These are phyloP conservation scores for Morus bassanus DNA, from an alignment of 2,797 vertebrate genomes.

Conservation along the genomic window DNA sequence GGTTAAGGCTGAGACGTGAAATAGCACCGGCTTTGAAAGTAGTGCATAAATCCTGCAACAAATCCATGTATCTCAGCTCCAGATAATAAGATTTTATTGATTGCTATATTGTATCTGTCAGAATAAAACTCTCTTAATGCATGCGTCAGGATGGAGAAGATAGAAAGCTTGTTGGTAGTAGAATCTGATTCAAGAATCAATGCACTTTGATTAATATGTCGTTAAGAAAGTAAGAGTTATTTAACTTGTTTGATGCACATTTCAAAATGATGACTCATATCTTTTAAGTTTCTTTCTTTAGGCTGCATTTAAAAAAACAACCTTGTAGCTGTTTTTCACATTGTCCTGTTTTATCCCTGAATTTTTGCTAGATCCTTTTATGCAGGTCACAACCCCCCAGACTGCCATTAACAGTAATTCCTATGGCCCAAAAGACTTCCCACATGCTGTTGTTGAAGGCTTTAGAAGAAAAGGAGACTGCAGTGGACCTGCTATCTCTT, in stretches of 20 bases:
- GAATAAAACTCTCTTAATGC: slow-evolving; percentile 67
- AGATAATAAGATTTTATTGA: slow-evolving; percentile 68
- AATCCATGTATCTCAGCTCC: slow-evolving; percentile 64
- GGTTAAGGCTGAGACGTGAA: slow-evolving; percentile 61
- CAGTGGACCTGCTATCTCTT: background rate
- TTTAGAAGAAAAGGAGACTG: background rate
- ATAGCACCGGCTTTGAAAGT: slow-evolving; percentile 39
- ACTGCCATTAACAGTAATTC: background rate
- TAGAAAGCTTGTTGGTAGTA: slow-evolving; percentile 38
- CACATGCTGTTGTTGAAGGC: background rate
- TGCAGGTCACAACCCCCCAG: background rate
- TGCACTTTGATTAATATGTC: slow-evolving; percentile 63
- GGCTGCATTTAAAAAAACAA: background rate
- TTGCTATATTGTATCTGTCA: slow-evolving; percentile 68
- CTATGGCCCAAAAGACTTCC: background rate
- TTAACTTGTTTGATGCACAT: slow-evolving; percentile 61
- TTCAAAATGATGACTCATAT: slow-evolving; percentile 31
- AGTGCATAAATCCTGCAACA: slow-evolving; percentile 57
- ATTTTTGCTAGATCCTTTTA: background rate
- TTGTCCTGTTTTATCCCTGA: background rate
- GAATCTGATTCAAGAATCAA: slow-evolving; percentile 51
- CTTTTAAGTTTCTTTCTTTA: slow-evolving; percentile 33
- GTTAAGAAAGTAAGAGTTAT: slow-evolving; percentile 69
- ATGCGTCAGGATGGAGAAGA: slow-evolving; percentile 44
- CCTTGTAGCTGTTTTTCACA: background rate